These are phyloP conservation scores for Calidris pugnax DNA, from an alignment of 2,113 vertebrate species.

Conservation along the genomic window DNA sequence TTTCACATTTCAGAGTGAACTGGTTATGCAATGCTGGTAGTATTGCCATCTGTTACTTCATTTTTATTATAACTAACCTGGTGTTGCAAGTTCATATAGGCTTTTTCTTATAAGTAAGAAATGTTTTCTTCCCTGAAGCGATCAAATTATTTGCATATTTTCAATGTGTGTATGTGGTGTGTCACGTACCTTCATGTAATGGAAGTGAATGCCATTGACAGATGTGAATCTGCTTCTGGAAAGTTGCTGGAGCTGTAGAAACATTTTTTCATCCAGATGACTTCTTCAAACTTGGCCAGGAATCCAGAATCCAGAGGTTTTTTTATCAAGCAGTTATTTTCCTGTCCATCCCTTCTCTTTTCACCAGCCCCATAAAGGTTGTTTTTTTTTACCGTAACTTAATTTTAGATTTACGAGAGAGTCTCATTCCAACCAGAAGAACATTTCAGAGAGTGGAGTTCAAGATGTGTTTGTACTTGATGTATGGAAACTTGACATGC, in stretches of 20 bases:
- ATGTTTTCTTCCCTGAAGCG: background rate
- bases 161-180: background rate
- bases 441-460: background rate
- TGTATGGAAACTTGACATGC: background rate
- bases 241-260: background rate
- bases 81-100: background rate
- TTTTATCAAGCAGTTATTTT: background rate
- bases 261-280: background rate
- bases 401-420: background rate
- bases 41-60: background rate
- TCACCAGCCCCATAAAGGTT: too few relatives aligned
- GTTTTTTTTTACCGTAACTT: background rate
- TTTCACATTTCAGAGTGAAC: background rate
- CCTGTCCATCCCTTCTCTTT: background rate
- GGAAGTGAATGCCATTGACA: background rate
- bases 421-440: background rate
- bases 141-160: background rate
- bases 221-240: background rate
- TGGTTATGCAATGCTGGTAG: background rate
- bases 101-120: background rate
- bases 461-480: background rate
- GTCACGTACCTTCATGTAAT: background rate
- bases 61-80: background rate
- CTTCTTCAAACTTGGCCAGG: background rate
- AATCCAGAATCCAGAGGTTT: background rate